Conservation (phyloP, 2,888 invertebrate species). For the Portevinia maculata region DNA sequence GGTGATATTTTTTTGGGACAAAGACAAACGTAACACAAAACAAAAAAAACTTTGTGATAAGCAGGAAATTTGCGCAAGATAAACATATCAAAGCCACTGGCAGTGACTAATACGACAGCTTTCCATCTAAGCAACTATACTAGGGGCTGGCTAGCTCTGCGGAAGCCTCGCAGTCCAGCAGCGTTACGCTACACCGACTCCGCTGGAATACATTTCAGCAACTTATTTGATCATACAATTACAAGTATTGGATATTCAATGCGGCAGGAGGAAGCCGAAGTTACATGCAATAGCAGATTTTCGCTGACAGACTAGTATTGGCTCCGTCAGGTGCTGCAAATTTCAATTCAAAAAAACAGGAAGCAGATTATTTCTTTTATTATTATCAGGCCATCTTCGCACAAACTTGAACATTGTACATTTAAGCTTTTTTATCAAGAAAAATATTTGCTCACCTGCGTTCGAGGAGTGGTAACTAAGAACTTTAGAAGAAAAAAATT, state of each 20-base stretch:
- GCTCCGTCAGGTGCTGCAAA: slow-evolving; percentile 46
- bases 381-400: slow-evolving; percentile 35
- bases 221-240: neutral
- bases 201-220: slow-evolving; percentile 18
- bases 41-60: slow-evolving; percentile 40
- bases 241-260: slow-evolving; percentile 27
- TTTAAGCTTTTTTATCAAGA: slow-evolving; percentile 18
- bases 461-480: slow-evolving; percentile 37
- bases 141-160: slow-evolving; percentile 8
- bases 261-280: slow-evolving; percentile 20
- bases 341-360: slow-evolving; percentile 59
- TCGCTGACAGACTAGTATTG: neutral
- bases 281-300: no score
- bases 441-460: slow-evolving; percentile 62
- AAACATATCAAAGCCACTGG: slow-evolving; percentile 31
- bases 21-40: slow-evolving; percentile 40
- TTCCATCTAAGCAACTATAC: slow-evolving; percentile 30
- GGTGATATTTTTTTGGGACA: slow-evolving; percentile 6
- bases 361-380: slow-evolving; percentile 38
- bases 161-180: neutral
- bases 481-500: slow-evolving; percentile 11
- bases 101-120: slow-evolving; percentile 53
- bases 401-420: slow-evolving; percentile 11
- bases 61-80: slow-evolving; percentile 53
- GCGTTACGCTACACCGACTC: slow-evolving; percentile 50